A percentile compares a stretch with the other conserved stretches of the same genome.
Conservation (phyloP, 2,113 vertebrate species). For the Amphiprion ocellaris region DNA sequence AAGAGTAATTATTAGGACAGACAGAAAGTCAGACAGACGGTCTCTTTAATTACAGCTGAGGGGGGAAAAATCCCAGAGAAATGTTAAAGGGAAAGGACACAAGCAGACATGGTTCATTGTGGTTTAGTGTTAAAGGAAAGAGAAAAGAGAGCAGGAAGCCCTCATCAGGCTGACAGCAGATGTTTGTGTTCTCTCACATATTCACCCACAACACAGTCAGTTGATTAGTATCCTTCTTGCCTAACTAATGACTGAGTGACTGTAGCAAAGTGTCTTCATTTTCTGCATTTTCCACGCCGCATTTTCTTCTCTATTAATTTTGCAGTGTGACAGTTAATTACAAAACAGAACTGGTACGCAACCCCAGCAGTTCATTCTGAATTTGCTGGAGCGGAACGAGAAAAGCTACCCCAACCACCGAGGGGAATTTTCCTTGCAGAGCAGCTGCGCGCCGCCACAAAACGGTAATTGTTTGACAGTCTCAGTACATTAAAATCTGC, state of each 20-base stretch:
- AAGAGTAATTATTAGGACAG: conserved; percentile 58
- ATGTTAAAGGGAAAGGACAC: conserved; percentile 11
- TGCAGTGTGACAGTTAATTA: conserved; percentile 72
- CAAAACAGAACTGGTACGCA: conserved; percentile 61
- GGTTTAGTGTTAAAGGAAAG: neutral
- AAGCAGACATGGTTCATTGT: neutral
- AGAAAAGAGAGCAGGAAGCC: conserved; percentile 2
- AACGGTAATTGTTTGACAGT: conserved; percentile 67
- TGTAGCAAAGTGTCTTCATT: conserved; percentile 21
- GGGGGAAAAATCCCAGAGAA: conserved; percentile 23
- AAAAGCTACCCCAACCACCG: conserved; percentile 36
- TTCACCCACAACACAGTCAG: conserved; percentile 1
- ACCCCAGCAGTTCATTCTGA: conserved; percentile 60
- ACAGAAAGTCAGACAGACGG: conserved; percentile 33
- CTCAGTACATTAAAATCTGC: conserved; percentile 33
- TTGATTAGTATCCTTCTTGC: neutral
- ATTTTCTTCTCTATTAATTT: conserved; percentile 62
- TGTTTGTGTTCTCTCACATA: neutral
- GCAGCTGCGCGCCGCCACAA: conserved; percentile 34
- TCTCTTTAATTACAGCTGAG: conserved; percentile 66
- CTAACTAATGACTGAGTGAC: conserved; percentile 31
- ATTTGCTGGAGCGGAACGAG: conserved; percentile 66
- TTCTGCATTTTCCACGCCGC: conserved; percentile 19
- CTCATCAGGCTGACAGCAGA: neutral
- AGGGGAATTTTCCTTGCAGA: conserved; percentile 47